These are phyloP conservation scores for Silurus lanzhouensis DNA, from an alignment of 2,797 vertebrate genomes.

Conservation along the genomic window DNA sequence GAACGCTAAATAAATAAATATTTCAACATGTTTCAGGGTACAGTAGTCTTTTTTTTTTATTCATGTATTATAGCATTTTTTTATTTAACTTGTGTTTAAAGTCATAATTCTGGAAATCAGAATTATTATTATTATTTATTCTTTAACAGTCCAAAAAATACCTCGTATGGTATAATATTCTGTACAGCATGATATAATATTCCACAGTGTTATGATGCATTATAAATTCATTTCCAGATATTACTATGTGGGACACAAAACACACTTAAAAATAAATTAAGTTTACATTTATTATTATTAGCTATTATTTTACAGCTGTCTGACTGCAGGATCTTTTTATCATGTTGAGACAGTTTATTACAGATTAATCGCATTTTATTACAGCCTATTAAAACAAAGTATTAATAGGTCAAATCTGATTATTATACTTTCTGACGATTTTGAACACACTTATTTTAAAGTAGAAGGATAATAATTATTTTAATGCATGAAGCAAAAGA, in stretches of 20 bases:
- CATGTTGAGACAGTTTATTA: neutral
- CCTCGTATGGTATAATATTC: too few relatives aligned
- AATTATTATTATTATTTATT: too few relatives aligned
- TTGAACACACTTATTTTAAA: neutral
- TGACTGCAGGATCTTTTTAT: neutral
- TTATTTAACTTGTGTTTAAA: neutral
- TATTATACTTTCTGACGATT: neutral
- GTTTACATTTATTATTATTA: too few relatives aligned
- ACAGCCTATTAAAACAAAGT: too few relatives aligned
- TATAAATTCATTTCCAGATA: neutral
- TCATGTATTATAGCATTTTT: neutral
- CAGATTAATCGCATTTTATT: neutral
- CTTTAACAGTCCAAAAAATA: neutral
- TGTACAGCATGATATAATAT: neutral
- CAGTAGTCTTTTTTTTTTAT: neutral
- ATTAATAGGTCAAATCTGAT: neutral
- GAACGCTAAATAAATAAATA: neutral
- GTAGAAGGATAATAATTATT: neutral
- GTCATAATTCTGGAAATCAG: neutral
- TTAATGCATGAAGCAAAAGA: neutral
- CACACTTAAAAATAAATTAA: neutral
- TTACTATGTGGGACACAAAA: neutral
- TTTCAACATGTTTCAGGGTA: neutral
- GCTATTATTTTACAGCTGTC: neutral
- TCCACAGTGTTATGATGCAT: neutral